These are phyloP conservation scores for Phaethornis superciliosus DNA, from an alignment of 2,113 vertebrate genomes.

Conservation along the genomic window DNA sequence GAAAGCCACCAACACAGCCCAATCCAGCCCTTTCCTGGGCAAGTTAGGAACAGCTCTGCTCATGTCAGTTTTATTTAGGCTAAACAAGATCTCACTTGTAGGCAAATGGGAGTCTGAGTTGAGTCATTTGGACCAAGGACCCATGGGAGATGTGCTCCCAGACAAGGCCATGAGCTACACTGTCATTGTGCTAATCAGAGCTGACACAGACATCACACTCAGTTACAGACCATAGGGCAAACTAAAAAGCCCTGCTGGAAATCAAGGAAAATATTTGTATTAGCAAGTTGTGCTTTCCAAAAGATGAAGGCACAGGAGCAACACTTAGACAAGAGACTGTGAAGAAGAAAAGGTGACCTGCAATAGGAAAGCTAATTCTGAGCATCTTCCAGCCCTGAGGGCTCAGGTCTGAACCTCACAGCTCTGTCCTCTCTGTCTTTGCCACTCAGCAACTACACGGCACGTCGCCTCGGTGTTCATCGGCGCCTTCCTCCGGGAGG, in stretches of 20 bases:
- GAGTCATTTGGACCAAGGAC: slow-evolving; percentile 5
- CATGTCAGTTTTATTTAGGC: not conserved
- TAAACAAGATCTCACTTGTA: not conserved
- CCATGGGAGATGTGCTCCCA: not conserved
- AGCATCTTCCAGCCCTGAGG: not conserved
- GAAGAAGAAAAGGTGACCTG: slow-evolving; percentile 40
- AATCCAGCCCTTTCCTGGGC: not conserved
- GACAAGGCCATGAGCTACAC: not conserved
- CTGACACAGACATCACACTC: slow-evolving; percentile 48
- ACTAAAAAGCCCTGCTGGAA: not conserved
- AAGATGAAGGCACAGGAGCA: not conserved
- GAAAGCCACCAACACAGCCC: not conserved
- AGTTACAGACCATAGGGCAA: slow-evolving; percentile 3
- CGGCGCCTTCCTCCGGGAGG: rapidly evolving
- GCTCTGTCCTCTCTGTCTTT: not conserved
- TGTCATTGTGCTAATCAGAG: not conserved
- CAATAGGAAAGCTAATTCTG: not conserved
- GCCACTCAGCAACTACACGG: not conserved
- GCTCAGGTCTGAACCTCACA: slow-evolving; percentile 1
- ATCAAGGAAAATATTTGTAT: not conserved
- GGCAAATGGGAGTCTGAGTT: not conserved
- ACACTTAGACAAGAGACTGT: not conserved
- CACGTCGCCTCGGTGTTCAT: not conserved
- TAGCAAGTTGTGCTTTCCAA: not conserved
- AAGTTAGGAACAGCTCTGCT: not conserved